phyloP scores from a whole-genome alignment of 2,113 vertebrate species.

The Colossoma macropomum region DNA sequence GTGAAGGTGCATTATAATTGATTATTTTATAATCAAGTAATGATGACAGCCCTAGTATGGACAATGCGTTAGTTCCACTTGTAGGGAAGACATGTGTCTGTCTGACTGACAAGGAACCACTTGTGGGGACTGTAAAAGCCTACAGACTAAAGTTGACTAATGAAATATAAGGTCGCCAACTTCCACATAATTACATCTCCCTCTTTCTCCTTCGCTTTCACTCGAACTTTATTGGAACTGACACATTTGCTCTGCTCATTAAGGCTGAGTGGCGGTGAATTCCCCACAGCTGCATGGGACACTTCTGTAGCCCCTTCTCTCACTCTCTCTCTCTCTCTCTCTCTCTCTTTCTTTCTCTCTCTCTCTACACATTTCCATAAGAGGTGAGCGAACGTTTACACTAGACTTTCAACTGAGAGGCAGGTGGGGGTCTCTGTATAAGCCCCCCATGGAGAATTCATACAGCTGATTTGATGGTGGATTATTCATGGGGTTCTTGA shows the following conservation, averaged over 20 bases:
- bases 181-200: slow-evolving; percentile 51
- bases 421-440: slow-evolving; percentile 14
- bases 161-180: slow-evolving; percentile 5
- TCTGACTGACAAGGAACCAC: too few relatives aligned
- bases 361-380: slow-evolving; percentile 9
- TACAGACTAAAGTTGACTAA: background rate
- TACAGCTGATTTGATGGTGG: slow-evolving; percentile 16
- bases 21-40: too few relatives aligned
- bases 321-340: slow-evolving; percentile 1
- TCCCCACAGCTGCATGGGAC: slow-evolving; percentile 39
- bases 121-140: background rate
- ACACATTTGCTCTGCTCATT: slow-evolving; percentile 64
- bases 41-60: too few relatives aligned
- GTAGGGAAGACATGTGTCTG: too few relatives aligned
- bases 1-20: too few relatives aligned
- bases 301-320: slow-evolving; percentile 21
- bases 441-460: background rate
- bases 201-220: slow-evolving; percentile 28
- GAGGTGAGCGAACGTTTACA: slow-evolving; percentile 8
- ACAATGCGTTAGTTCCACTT: too few relatives aligned
- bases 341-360: background rate
- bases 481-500: slow-evolving; percentile 29
- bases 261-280: slow-evolving; percentile 49
- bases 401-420: slow-evolving; percentile 14
- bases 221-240: slow-evolving; percentile 53